A percentile compares a stretch with the other conserved stretches of the same genome.
These are phyloP conservation scores for Ips nitidus DNA, from an alignment of 1,140 invertebrate genomes.

Conservation along the genomic window DNA sequence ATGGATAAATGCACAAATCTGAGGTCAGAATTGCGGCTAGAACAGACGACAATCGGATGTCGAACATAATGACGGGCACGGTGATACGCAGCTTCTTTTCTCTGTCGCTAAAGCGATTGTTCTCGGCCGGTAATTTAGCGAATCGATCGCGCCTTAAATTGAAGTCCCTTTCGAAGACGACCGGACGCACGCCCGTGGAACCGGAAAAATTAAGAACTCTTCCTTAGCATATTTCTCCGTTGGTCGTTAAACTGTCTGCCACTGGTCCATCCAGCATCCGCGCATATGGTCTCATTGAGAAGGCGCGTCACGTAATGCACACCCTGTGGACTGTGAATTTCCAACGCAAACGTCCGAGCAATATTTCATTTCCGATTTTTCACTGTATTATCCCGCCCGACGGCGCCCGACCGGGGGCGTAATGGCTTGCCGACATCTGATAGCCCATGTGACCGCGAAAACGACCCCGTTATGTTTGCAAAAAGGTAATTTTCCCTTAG, in stretches of 20 bases:
- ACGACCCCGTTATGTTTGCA: constrained; percentile 14
- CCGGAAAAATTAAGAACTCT: constrained; percentile 8
- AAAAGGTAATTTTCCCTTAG: constrained; percentile 11
- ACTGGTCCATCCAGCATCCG: background rate
- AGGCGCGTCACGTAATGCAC: constrained; percentile 47
- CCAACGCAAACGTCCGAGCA: constrained; percentile 51
- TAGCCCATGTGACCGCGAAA: constrained; percentile 37
- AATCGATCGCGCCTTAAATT: constrained; percentile 34
- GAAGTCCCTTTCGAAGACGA: constrained; percentile 14
- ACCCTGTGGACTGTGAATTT: constrained; percentile 45
- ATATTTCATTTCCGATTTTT: constrained; percentile 53
- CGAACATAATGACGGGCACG: constrained; percentile 33
- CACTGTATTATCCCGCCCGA: constrained; percentile 50
- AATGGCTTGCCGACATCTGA: constrained; percentile 49
- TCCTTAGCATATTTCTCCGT: no score
- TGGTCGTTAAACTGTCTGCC: background rate
- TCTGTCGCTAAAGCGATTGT: constrained; percentile 20
- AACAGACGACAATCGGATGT: constrained; percentile 29
- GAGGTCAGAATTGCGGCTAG: constrained; percentile 22
- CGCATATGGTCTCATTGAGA: constrained; percentile 8
- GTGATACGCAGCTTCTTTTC: constrained; percentile 37
- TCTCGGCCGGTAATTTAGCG: constrained; percentile 32
- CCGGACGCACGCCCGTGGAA: constrained; percentile 26
- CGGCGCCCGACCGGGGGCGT: constrained; percentile 35
- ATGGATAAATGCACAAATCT: constrained; percentile 34